A percentile compares a stretch with the other conserved stretches of the same genome.
phyloP scores from a whole-genome alignment of 2,113 vertebrate genomes.

The Notarius lentiginosus region DNA sequence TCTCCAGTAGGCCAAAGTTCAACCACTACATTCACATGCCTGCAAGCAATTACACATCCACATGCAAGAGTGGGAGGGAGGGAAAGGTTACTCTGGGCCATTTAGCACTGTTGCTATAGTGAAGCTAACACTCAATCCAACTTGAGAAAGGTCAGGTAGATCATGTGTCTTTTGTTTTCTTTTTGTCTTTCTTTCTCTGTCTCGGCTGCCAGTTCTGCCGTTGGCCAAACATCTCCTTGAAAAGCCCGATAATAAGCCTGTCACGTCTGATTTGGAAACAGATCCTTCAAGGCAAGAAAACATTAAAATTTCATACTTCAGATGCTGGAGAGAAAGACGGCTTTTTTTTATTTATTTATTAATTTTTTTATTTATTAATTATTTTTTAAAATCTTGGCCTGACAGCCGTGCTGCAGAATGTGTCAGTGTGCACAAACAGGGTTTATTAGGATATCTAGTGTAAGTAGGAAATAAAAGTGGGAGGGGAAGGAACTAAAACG shows the following conservation, averaged over 20 bases:
- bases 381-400: not conserved
- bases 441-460: not conserved
- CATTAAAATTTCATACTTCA: not conserved
- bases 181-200: slow-evolving; percentile 22
- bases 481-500: not conserved
- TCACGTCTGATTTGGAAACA: slow-evolving; percentile 24
- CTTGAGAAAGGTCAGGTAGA: slow-evolving; percentile 71
- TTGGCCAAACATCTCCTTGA: slow-evolving; percentile 8
- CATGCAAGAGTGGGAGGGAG: slow-evolving; percentile 52
- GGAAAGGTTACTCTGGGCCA: slow-evolving; percentile 77
- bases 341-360: not conserved
- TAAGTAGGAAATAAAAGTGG: not conserved
- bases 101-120: slow-evolving; percentile 71
- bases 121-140: slow-evolving; percentile 64
- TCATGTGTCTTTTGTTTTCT: slow-evolving; percentile 62
- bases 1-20: slow-evolving; percentile 79
- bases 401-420: not conserved
- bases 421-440: not conserved
- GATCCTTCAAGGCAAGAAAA: not conserved
- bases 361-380: too few species aligned
- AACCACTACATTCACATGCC: slow-evolving; percentile 71
- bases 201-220: slow-evolving; percentile 2
- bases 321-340: not conserved
- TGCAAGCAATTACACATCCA: slow-evolving; percentile 69
- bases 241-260: slow-evolving; percentile 21